Conservation (phyloP, 35 echinoderm and acorn worm genomes). For the Heliocidaris erythrogramma region DNA sequence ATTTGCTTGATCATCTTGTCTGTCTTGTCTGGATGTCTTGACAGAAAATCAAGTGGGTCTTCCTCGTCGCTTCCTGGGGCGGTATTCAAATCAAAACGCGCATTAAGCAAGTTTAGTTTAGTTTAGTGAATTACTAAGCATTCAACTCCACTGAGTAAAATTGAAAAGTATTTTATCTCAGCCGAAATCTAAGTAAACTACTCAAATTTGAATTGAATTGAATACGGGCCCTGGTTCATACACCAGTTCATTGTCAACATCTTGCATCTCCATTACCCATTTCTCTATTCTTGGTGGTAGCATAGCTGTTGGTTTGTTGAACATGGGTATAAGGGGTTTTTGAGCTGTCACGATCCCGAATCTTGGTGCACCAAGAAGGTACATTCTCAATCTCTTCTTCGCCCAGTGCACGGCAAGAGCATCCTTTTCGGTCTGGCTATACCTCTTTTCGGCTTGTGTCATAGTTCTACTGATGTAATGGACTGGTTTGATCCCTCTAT, state of each 20-base stretch:
- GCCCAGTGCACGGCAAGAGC: conserved; percentile 59
- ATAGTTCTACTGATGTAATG: conserved; percentile 63
- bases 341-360: conserved; percentile 72
- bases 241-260: conserved; percentile 64
- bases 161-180: too few species aligned
- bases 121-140: too few species aligned
- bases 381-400: conserved; percentile 67
- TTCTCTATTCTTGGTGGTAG: conserved; percentile 73
- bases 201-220: too few species aligned
- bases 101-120: too few species aligned
- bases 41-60: conserved; percentile 67
- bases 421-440: conserved; percentile 78
- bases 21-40: conserved; percentile 79
- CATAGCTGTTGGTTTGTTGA: conserved; percentile 64
- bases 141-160: too few species aligned
- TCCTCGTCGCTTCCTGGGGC: conserved; percentile 59
- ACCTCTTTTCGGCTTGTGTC: conserved; percentile 64
- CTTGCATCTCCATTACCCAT: conserved; percentile 83
- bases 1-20: conserved; percentile 58
- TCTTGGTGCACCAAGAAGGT: conserved; percentile 62
- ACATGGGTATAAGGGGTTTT: conserved; percentile 69
- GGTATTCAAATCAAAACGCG: too few species aligned
- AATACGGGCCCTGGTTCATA: conserved; percentile 89
- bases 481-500: too few species aligned
- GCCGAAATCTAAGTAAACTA: too few species aligned